Evolutionary conservation across 2,888 invertebrate genomes (phyloP).

Genomic region (Galerucella calmariensis): DNA sequence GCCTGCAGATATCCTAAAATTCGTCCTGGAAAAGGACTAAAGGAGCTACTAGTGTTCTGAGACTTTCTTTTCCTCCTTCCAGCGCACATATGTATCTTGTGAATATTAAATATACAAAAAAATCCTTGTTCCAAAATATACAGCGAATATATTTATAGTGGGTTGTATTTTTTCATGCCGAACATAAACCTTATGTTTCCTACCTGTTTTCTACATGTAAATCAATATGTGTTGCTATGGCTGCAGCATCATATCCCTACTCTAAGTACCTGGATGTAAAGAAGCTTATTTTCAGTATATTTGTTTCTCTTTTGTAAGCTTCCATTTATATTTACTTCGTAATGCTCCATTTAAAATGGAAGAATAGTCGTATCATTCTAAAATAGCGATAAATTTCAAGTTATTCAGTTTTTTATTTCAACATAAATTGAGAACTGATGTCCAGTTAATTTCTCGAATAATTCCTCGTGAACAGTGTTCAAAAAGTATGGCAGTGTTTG

Average conservation of each 20-base stretch:
- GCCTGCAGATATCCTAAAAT: too few relatives aligned
- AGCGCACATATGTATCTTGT: too few relatives aligned
- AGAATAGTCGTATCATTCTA: not conserved
- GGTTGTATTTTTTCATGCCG: not conserved
- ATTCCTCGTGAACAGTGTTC: too few relatives aligned
- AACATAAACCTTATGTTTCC: not conserved
- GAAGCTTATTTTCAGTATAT: constrained; percentile 36
- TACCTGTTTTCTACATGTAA: constrained; percentile 23
- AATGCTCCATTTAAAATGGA: not conserved
- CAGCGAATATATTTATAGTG: not conserved
- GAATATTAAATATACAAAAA: too few relatives aligned
- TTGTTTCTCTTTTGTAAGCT: constrained; percentile 9
- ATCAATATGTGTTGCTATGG: constrained; percentile 40
- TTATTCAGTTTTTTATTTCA: too few relatives aligned
- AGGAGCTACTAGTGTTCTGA: too few relatives aligned
- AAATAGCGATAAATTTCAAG: not conserved
- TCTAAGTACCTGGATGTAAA: constrained; percentile 33
- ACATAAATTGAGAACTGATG: too few relatives aligned
- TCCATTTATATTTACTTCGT: not conserved
- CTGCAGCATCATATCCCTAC: constrained; percentile 32
- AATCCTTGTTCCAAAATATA: too few relatives aligned
- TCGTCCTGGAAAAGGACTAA: too few relatives aligned
- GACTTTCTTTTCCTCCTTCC: too few relatives aligned
- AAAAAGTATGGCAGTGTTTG: not conserved
- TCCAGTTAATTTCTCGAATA: too few relatives aligned